Base-by-base conservation (phyloP, 2,113 vertebrate species). In the Naja naja region DNA sequence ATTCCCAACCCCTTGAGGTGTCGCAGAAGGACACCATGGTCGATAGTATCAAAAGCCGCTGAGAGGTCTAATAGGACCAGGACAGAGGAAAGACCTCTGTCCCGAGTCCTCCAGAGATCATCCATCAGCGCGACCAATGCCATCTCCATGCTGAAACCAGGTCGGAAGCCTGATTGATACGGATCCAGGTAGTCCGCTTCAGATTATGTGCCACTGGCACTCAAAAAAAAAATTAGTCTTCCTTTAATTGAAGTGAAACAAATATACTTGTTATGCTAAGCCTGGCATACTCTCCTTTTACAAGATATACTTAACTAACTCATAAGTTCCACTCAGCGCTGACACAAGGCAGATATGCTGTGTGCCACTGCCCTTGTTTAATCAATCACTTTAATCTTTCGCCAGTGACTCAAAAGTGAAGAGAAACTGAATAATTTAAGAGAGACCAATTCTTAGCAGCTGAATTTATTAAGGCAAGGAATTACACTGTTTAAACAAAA, bases 181-280 rank as follows among this genome's bases (percentile, higher is more conserved):
- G n/a, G n/a, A n/a, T n/a, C n/a, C n/a, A n/a, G n/a, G n/a, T n/a
- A n/a, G n/a, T n/a, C n/a, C n/a, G n/a, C n/a, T n/a, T n/a, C n/a
- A n/a, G n/a, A n/a, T 53, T 60, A 56, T 60, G 43, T 87, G 56
- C 5, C 74, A 9, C 92, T 91, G 94, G 92, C 91, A 95, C 4
- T 47, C 91, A 14, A 90, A 95, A 89, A 89, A 74, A 86, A 60
- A 60, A 60, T n/a, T n/a, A 3, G 92, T 91, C 89, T 93, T 25
- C 27, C 93, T 95, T 53, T 93, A 96, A 95, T 93, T 92, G 88
- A 95, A 91, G 88, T 4, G 12, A 96, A 92, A 92, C 90, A 93
- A 91, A 93, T 94, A 93, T 54, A 87, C 89, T 52, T 94, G 91
- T 87, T 54, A 92, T 93, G 94, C 25, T 89, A 94, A 95, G 89